Base-by-base conservation (phyloP, 2,888 invertebrate species). In the Axea sp. region DNA sequence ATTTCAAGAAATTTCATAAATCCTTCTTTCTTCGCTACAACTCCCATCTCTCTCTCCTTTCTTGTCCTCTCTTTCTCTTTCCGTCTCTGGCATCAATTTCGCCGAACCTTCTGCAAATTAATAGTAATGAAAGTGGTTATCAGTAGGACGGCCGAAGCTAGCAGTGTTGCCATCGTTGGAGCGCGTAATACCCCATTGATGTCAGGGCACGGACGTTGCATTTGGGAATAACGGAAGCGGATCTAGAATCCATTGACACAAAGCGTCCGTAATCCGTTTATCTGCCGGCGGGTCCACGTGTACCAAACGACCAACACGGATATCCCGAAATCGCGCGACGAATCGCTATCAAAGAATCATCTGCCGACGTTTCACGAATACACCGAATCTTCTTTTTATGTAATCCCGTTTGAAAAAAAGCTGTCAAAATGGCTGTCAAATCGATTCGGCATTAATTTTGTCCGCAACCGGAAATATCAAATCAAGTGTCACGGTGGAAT, bases 191-290 rank as follows among this genome's bases (percentile, higher is more conserved):
- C 83, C 83, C 82, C 81, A 86, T 86, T 86, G 86, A 84, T 77
- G 82, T 78, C 62, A 73, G 72, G 80, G 28, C 31, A 19, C 31
- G 64, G 45, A 28, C 35, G 35, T 33, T 39, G 68, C 74, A 60
- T 45, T 75, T 59, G 74, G 43, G 71, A 55, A 71, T 62, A 73
- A 73, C 77, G 76, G 83, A 87, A 85, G 84, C 84, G 85, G 85
- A 86, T 86, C 84, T 17, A 35, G 45, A 35, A 65, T 65, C 83
- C 84, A 85, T 83, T 86, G 87, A 87, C 86, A 87, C 87, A 87
- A 87, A 87, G 87, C 87, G 84, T 75, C 86, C 86, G 84, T 87
- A 87, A 87, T 87, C 87, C 87, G 86, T 87, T 87, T 87, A 87
- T 87, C 87, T 87, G 81, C 84, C 84, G 83, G 78, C 76, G 80